A percentile compares a stretch with the other conserved stretches of the same genome.
phyloP scores from a whole-genome alignment of 2,888 invertebrate genomes.

The Aradus depressus region DNA sequence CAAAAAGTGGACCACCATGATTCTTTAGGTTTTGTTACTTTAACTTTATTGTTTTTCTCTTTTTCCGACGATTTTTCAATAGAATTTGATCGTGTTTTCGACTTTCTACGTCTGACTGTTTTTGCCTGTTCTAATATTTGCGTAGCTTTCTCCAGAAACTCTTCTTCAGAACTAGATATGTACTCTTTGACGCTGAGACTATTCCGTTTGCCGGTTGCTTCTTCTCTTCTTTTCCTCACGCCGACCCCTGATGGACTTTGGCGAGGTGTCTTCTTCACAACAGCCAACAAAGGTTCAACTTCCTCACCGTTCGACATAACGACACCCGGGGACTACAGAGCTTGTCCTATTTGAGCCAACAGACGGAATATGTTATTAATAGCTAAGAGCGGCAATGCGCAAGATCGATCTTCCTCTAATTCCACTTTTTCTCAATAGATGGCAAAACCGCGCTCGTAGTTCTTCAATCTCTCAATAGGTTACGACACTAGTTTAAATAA shows the following conservation, averaged over 20 bases:
- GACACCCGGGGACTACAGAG: constrained; percentile 6
- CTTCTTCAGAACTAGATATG: constrained; percentile 29
- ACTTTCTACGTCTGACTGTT: constrained; percentile 34
- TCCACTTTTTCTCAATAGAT: no score
- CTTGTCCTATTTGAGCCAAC: constrained; percentile 9
- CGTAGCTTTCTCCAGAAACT: constrained; percentile 2
- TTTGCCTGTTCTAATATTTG: constrained; percentile 10
- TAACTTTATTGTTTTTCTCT: neutral
- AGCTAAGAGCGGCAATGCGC: constrained; percentile 19
- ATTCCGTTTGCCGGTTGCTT: constrained; percentile 37
- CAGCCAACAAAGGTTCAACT: constrained; percentile 39
- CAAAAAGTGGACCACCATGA: no score
- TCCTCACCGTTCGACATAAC: constrained; percentile 38
- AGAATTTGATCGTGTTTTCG: no score
- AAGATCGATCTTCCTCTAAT: constrained; percentile 21
- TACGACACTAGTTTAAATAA: no score
- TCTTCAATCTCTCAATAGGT: no score
- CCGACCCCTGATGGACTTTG: constrained; percentile 30
- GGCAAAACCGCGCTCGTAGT: no score
- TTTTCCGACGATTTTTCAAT: constrained; percentile 13
- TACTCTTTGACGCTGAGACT: constrained; percentile 33
- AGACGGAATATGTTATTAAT: constrained; percentile 12
- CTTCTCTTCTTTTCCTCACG: constrained; percentile 35
- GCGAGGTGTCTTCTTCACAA: constrained; percentile 30
- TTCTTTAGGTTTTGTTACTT: neutral